Conservation (phyloP, 2,888 invertebrate species). For the Hirtodrosophila alboralis region DNA sequence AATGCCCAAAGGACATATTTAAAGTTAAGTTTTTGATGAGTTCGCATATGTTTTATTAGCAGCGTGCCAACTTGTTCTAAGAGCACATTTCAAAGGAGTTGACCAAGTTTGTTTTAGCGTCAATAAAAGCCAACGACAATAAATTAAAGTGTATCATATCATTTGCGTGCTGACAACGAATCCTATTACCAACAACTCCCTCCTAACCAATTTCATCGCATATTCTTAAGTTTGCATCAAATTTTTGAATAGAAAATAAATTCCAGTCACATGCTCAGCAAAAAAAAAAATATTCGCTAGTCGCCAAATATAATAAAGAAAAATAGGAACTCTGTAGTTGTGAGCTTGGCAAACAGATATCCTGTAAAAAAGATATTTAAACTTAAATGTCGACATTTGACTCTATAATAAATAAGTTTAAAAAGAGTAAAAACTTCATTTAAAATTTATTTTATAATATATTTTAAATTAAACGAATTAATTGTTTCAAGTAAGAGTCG, state of each 20-base stretch:
- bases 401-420: no score
- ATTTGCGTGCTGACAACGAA: slow-evolving; percentile 35
- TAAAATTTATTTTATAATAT: no score
- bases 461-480: no score
- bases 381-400: no score
- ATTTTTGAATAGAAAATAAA: slow-evolving; percentile 38
- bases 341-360: slow-evolving; percentile 2
- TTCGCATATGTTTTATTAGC: slow-evolving; percentile 75
- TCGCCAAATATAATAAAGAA: slow-evolving; percentile 51
- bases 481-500: no score
- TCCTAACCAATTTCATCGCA: slow-evolving; percentile 26
- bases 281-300: slow-evolving; percentile 17
- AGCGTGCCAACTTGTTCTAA: slow-evolving; percentile 51
- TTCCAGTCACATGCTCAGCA: slow-evolving; percentile 67
- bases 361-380: no score
- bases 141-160: slow-evolving; percentile 54
- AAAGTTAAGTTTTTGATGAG: slow-evolving; percentile 76
- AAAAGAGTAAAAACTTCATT: no score
- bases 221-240: slow-evolving; percentile 47
- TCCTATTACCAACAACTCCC: slow-evolving; percentile 28
- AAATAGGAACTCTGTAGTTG: not conserved
- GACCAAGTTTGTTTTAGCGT: slow-evolving; percentile 26
- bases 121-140: slow-evolving; percentile 55
- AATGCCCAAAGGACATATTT: slow-evolving; percentile 65
- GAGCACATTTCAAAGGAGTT: slow-evolving; percentile 17